Conservation (phyloP, 2,797 vertebrate species). For the Smutsia gigantea region DNA sequence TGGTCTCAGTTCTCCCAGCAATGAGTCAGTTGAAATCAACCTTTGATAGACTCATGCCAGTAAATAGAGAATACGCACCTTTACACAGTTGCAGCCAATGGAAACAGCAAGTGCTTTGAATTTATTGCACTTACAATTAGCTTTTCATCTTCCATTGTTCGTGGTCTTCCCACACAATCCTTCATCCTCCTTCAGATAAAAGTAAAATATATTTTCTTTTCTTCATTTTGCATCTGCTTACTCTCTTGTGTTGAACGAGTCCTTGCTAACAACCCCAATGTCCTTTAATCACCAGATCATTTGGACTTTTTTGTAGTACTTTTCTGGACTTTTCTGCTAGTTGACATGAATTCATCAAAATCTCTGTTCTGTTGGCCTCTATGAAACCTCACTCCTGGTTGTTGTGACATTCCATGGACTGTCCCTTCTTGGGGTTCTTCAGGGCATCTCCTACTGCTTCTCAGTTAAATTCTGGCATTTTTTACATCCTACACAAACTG, state of each 20-base stretch:
- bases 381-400: not conserved
- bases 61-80: slow-evolving; percentile 55
- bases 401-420: not conserved
- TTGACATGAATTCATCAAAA: not conserved
- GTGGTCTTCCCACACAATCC: not conserved
- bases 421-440: not conserved
- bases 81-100: not conserved
- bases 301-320: not conserved
- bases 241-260: not conserved
- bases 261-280: not conserved
- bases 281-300: slow-evolving; percentile 2
- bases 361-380: not conserved
- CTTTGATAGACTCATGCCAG: slow-evolving; percentile 60
- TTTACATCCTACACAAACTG: not conserved
- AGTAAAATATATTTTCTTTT: slow-evolving; percentile 55
- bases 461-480: not conserved
- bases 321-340: slow-evolving; percentile 51
- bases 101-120: slow-evolving; percentile 31
- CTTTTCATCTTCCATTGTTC: slow-evolving; percentile 1
- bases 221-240: not conserved
- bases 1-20: slow-evolving; percentile 56
- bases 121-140: not conserved
- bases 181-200: not conserved
- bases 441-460: not conserved
- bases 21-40: slow-evolving; percentile 58